Percentiles rank a stretch among this genome's conserved stretches.
These are phyloP conservation scores for Bombylius discolor DNA, from an alignment of 2,888 invertebrate genomes.

Conservation along the genomic window DNA sequence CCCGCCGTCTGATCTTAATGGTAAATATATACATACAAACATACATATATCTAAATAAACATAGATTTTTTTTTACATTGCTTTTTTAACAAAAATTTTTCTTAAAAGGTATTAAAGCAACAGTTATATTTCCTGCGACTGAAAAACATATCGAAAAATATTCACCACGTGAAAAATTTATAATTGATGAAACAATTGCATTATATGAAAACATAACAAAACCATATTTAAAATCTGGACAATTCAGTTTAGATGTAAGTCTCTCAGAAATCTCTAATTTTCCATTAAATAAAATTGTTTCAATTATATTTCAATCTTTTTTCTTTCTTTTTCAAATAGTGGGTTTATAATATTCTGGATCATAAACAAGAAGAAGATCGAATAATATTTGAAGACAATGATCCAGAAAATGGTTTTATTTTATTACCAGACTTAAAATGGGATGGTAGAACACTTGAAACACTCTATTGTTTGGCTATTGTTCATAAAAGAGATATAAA, in stretches of 20 bases:
- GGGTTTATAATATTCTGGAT: conserved; percentile 93
- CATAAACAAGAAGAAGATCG: conserved; percentile 82
- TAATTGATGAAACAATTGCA: conserved; percentile 74
- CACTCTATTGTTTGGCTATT: conserved; percentile 76
- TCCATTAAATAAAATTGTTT: not conserved
- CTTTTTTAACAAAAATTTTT: not conserved
- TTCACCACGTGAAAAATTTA: conserved; percentile 53
- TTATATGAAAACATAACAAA: conserved; percentile 67
- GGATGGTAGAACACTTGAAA: conserved; percentile 66
- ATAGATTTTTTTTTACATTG: not conserved
- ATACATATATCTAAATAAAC: not conserved
- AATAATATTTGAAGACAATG: conserved; percentile 66
- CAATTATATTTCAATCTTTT: not conserved
- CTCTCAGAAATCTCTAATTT: not conserved
- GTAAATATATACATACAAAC: conserved; percentile 39
- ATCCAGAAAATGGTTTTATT: conserved; percentile 68
- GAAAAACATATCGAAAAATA: conserved; percentile 85
- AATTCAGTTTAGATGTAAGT: conserved; percentile 66
- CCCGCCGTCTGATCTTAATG: conserved; percentile 47
- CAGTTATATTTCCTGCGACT: conserved; percentile 86
- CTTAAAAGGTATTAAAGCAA: conserved; percentile 63
- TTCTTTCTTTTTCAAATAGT: conserved; percentile 42
- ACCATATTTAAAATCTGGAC: conserved; percentile 57
- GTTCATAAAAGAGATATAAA: conserved; percentile 58
- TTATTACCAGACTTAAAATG: conserved; percentile 92